Percentiles rank a stretch among this genome's conserved stretches.
phyloP scores from a whole-genome alignment of 2,888 invertebrate genomes.

The Biston stratarius region DNA sequence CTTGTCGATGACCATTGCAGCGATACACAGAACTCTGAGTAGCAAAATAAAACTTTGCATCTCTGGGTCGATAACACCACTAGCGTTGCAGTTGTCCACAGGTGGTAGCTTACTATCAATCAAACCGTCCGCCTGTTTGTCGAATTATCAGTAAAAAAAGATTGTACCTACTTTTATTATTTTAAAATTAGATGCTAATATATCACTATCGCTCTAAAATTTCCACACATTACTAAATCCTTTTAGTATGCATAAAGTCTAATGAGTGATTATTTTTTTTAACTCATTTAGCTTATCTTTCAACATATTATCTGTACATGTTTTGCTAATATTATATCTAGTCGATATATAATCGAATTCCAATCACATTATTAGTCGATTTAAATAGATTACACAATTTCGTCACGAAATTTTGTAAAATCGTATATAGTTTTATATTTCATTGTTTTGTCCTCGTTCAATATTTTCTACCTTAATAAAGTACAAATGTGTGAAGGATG shows the following conservation, averaged over 20 bases:
- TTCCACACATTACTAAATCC: background rate
- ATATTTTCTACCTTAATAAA: background rate
- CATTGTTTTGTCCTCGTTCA: background rate
- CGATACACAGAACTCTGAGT: no score
- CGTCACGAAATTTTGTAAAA: constrained; percentile 5
- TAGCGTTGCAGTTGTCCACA: no score
- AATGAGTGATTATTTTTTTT: constrained; percentile 5
- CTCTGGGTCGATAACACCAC: no score
- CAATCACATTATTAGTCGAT: constrained; percentile 27
- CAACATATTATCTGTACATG: constrained; percentile 7
- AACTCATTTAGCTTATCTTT: constrained; percentile 4
- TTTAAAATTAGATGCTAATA: no score
- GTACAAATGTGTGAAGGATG: background rate
- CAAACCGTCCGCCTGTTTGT: no score
- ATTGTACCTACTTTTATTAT: no score
- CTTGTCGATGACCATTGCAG: no score
- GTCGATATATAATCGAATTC: constrained; percentile 30
- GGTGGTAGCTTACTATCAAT: no score
- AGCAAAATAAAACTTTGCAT: no score
- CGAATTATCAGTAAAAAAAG: no score
- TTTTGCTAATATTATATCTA: constrained; percentile 14
- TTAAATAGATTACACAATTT: constrained; percentile 1
- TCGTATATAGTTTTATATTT: background rate
- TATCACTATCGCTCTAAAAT: background rate
- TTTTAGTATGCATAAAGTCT: constrained; percentile 5